Conservation (phyloP, 1,140 invertebrate genomes). For the Aphelenchoides avenae region DNA sequence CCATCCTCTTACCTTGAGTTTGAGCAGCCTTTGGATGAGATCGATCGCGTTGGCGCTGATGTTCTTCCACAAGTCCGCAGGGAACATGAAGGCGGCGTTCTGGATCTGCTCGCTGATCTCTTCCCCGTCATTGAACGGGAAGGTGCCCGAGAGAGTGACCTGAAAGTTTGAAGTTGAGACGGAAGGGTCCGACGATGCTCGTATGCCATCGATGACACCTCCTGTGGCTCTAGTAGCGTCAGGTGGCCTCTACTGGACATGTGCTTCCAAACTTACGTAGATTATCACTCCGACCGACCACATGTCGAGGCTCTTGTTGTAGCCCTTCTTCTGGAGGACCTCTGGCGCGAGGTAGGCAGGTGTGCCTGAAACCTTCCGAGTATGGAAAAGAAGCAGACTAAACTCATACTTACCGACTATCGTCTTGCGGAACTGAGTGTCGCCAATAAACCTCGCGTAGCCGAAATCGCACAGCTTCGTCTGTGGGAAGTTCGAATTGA, state of each 20-base stretch:
- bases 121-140: slow-evolving; percentile 98
- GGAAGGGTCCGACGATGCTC: too few species aligned
- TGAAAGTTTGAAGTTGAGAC: too few species aligned
- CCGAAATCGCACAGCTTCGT: slow-evolving; percentile 95
- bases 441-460: slow-evolving; percentile 94
- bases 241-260: slow-evolving; percentile 95
- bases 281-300: slow-evolving; percentile 99
- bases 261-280: slow-evolving; percentile 87
- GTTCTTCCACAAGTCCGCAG: slow-evolving; percentile 91
- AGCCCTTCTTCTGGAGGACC: slow-evolving; percentile 82
- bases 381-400: too few species aligned
- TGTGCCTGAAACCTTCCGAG: too few species aligned
- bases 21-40: slow-evolving; percentile 90
- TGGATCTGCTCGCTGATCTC: slow-evolving; percentile 99
- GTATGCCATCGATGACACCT: background rate
- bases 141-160: slow-evolving; percentile 79
- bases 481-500: slow-evolving; percentile 51
- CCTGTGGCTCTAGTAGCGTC: slow-evolving; percentile 88
- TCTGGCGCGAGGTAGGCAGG: slow-evolving; percentile 82
- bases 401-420: slow-evolving; percentile 86
- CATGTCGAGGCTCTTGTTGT: slow-evolving; percentile 97
- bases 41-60: slow-evolving; percentile 92
- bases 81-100: slow-evolving; percentile 99
- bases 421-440: slow-evolving; percentile 92
- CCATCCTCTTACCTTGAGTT: slow-evolving; percentile 9